Evolutionary conservation across 2,888 invertebrate genomes (phyloP).

Genomic region (Pachydiplax longipennis): DNA sequence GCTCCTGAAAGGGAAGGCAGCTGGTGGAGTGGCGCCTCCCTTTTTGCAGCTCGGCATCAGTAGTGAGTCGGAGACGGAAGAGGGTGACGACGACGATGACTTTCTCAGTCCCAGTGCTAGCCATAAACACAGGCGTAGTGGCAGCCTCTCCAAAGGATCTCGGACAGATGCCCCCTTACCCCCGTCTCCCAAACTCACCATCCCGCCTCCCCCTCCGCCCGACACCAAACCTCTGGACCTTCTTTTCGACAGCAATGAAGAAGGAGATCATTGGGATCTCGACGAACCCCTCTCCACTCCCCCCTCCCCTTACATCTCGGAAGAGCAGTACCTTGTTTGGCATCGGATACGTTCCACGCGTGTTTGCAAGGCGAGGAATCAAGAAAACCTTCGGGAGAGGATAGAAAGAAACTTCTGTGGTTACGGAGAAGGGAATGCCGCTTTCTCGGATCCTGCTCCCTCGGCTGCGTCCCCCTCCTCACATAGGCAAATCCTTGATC

Average conservation of each 20-base stretch:
- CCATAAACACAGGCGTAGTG: conserved; percentile 52
- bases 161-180: conserved; percentile 18
- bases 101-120: conserved; percentile 58
- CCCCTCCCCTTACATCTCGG: conserved; percentile 78
- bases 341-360: conserved; percentile 68
- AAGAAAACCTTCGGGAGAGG: conserved; percentile 51
- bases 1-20: conserved; percentile 80
- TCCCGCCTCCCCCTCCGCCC: conserved; percentile 42
- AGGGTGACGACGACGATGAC: conserved; percentile 62
- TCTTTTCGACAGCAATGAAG: conserved; percentile 10
- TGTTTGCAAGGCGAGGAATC: conserved; percentile 55
- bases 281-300: conserved; percentile 67
- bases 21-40: conserved; percentile 79
- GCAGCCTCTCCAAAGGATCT: conserved; percentile 47
- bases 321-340: conserved; percentile 73
- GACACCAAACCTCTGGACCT: neutral
- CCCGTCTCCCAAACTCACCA: conserved; percentile 47
- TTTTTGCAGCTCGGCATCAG: conserved; percentile 74
- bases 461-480: neutral
- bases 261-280: conserved; percentile 54
- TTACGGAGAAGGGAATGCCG: neutral
- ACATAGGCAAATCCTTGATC: neutral
- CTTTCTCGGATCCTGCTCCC: neutral
- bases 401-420: conserved; percentile 46
- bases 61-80: conserved; percentile 53